These are phyloP conservation scores for Eleutherodactylus coqui DNA, from an alignment of 2,797 vertebrate genomes.

Conservation along the genomic window DNA sequence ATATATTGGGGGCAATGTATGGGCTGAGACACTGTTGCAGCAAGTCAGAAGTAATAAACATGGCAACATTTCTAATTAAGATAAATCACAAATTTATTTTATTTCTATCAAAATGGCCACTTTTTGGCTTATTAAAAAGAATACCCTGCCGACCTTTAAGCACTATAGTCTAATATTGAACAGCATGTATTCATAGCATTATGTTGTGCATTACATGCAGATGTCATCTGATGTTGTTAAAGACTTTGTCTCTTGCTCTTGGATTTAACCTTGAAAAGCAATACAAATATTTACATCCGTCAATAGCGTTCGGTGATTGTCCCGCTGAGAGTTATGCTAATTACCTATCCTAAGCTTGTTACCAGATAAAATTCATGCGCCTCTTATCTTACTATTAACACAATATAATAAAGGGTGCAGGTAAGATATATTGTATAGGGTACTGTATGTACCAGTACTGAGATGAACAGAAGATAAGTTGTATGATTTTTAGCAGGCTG, in stretches of 20 bases:
- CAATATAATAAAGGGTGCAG: background rate
- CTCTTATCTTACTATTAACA: background rate
- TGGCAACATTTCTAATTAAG: background rate
- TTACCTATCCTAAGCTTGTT: background rate
- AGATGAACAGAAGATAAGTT: conserved; percentile 1
- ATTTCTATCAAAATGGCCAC: background rate
- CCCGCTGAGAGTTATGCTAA: background rate
- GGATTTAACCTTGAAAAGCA: background rate
- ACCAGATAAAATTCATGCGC: background rate
- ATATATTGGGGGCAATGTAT: background rate
- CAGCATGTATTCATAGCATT: background rate
- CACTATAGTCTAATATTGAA: background rate
- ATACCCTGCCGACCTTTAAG: background rate
- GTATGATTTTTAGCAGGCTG: background rate
- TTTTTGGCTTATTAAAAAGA: background rate
- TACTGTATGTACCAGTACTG: background rate
- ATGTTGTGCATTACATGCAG: background rate
- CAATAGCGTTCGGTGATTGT: background rate
- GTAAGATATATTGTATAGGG: background rate
- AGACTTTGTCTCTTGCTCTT: background rate
- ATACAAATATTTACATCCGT: background rate
- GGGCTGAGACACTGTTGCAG: no score
- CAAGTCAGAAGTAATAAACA: no score
- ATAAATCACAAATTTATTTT: background rate
- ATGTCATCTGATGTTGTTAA: background rate